Conservation (phyloP, 1,140 invertebrate genomes). For the Medauroidea extradentata region DNA sequence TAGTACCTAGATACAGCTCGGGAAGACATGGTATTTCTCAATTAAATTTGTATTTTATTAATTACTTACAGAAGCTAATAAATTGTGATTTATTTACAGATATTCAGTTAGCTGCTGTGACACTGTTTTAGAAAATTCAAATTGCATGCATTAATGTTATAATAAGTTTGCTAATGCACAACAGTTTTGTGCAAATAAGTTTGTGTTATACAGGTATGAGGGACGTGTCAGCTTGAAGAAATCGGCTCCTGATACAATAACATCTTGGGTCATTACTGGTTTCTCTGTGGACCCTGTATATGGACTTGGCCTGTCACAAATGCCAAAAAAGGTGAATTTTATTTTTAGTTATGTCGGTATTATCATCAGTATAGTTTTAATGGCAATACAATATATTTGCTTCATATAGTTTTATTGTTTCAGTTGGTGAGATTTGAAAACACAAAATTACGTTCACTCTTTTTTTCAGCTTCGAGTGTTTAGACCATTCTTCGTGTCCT, state of each 20-base stretch:
- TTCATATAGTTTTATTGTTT: not conserved
- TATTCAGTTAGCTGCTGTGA: too few species aligned
- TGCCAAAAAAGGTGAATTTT: constrained; percentile 56
- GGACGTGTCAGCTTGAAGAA: constrained; percentile 30
- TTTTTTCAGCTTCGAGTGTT: constrained; percentile 68
- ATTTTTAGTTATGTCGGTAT: not conserved
- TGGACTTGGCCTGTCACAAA: constrained; percentile 77
- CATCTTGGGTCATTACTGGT: constrained; percentile 87
- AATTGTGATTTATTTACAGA: too few species aligned
- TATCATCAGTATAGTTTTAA: not conserved
- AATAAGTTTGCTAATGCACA: constrained; percentile 4
- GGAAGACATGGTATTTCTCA: too few species aligned
- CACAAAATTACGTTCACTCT: not conserved
- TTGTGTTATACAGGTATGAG: constrained; percentile 8
- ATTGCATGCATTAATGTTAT: constrained; percentile 6
- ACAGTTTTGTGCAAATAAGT: not conserved
- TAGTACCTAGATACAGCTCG: too few species aligned
- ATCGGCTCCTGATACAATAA: constrained; percentile 81
- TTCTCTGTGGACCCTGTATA: constrained; percentile 82
- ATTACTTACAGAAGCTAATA: too few species aligned
- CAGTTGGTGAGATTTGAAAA: too few species aligned
- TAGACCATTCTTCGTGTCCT: constrained; percentile 80
- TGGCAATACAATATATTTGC: not conserved
- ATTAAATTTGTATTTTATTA: too few species aligned
- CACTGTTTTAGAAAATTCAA: not conserved